Base-by-base conservation (phyloP, 1,140 invertebrate species). In the Phenacoccus solenopsis region DNA sequence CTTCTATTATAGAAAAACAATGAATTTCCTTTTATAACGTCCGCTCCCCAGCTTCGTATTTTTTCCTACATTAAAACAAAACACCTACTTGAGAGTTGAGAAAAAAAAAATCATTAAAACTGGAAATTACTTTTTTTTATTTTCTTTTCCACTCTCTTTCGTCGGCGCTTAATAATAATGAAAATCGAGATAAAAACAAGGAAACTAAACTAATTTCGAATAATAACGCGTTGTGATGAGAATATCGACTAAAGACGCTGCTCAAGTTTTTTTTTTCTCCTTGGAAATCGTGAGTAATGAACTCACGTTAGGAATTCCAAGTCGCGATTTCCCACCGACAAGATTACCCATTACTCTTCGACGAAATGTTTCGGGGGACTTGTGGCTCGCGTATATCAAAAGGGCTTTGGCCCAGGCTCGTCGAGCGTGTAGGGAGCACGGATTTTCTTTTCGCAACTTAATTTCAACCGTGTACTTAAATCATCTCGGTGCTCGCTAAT, bases 121-220 rank as follows among this genome's bases (percentile, higher is more conserved):
- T 25, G 59, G 25, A 64, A 64, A 64, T 64, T 64, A 64, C 59
- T 64, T 64, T 64, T 22, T 22, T 59, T 4, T 22, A 5, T 16
- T 16, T 64, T 64, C 25, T 64, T 64, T 64, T 20, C 12, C n/a
- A n/a, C n/a, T n/a, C n/a, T n/a, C n/a, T n/a, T n/a, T n/a, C n/a
- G n/a, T n/a, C n/a, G n/a, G n/a, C n/a, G 22, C 25, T 25, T 9
- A 10, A 25, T 64, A 64, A 64, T 64, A 64, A 64, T 27, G 59
- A 49, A 49, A 49, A 49, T 49, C 59, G 25, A 64, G 59, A 64
- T 64, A 64, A 25, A 64, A 27, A 64, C 59, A 64, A 64, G 25
- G 25, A 64, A 64, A 64, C 59, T 64, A 64, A 64, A 64, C 59
- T 64, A 64, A 64, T 64, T 64, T 64, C 25, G 38, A 49, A 49